Conservation (phyloP, 2,797 vertebrate species). For the Taeniopygia guttata region DNA sequence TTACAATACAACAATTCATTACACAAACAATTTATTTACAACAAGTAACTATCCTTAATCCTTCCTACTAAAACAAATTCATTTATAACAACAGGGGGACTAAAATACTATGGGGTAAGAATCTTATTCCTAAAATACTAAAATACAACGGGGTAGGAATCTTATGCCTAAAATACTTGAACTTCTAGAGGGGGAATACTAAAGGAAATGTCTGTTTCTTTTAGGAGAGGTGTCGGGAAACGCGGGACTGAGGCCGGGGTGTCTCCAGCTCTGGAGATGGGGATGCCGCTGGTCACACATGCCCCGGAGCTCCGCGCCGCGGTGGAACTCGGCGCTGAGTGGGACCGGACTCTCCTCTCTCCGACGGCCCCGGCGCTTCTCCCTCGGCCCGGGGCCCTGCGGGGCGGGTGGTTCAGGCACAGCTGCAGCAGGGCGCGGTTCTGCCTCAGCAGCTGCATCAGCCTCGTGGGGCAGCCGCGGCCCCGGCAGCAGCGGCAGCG, state of each 20-base stretch:
- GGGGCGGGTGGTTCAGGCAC: neutral
- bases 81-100: neutral
- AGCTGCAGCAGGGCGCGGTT: accelerated
- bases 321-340: neutral
- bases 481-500: neutral
- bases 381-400: neutral
- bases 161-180: neutral
- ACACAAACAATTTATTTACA: too few relatives aligned
- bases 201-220: neutral
- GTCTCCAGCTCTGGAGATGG: neutral
- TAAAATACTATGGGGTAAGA: neutral
- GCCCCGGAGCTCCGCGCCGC: too few relatives aligned
- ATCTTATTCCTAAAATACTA: neutral
- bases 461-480: neutral
- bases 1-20: too few relatives aligned
- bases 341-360: too few relatives aligned
- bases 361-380: too few relatives aligned
- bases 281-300: neutral
- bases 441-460: neutral
- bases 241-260: accelerated
- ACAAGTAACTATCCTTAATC: too few relatives aligned
- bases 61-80: too few relatives aligned
- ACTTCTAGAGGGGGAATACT: neutral
- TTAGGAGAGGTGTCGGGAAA: accelerated
- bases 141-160: too few relatives aligned